Percentiles rank a stretch among this genome's conserved stretches.
These are phyloP conservation scores for Periplaneta americana DNA, from an alignment of 1,140 invertebrate genomes.

Conservation along the genomic window DNA sequence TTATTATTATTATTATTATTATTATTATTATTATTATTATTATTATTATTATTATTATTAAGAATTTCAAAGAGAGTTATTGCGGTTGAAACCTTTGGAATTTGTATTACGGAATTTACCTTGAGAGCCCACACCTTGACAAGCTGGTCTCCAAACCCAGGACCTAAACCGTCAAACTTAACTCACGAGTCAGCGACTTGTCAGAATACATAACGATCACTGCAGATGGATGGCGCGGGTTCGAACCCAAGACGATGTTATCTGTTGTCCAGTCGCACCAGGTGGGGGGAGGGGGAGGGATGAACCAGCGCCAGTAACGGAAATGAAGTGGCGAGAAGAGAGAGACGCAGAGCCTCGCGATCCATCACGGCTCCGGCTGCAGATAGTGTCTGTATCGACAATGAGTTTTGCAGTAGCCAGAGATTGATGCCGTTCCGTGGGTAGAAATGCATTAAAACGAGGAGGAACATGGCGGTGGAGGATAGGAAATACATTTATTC, in stretches of 20 bases:
- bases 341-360: neutral
- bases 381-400: neutral
- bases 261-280: neutral
- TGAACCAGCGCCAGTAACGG: neutral
- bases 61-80: too few relatives aligned
- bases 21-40: too few relatives aligned
- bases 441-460: neutral
- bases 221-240: neutral
- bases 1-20: too few relatives aligned
- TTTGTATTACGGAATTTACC: too few relatives aligned
- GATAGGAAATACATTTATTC: neutral
- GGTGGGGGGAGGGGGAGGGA: neutral
- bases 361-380: neutral
- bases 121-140: too few relatives aligned
- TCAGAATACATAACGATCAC: too few relatives aligned
- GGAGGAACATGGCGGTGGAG: neutral
- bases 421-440: neutral
- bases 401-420: neutral
- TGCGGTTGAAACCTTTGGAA: too few relatives aligned
- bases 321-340: neutral
- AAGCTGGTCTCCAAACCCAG: too few relatives aligned
- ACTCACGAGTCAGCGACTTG: too few relatives aligned
- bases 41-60: too few relatives aligned
- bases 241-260: neutral
- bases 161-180: too few relatives aligned